Evolutionary conservation across 2,888 invertebrate species (phyloP), one percentile per base, ranked within the genome.

Genomic region (Lasioglossum morio): DNA sequence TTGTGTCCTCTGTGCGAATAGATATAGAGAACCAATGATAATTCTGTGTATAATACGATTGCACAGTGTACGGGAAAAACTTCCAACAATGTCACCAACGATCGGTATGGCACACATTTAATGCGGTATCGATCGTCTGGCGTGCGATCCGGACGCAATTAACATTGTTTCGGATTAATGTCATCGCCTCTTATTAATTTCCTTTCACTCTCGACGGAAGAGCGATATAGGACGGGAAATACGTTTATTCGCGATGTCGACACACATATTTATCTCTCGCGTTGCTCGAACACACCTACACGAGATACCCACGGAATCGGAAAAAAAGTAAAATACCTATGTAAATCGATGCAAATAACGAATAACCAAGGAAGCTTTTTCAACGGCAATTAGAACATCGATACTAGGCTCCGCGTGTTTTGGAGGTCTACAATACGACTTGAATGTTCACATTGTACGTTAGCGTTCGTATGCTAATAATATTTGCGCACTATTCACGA

Each of bases 81-180:
- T 57, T 57, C 57, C 3, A 12, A 69, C 23, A 77, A 77, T 48
- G 84, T 77, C 46, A 40, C 12, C 37, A 27, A 4, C 40, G 48
- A 12, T 37, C 16, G 30, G 19, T 23, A 43, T 43, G 34, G 16
- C 27, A 43, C 30, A 76, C 40, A 70, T 57, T 57, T 46, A 30
- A 34, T 66, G 23, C 16, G 19, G 23, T 30, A 57, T n/a, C n/a
- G 57, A 19, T 16, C 34, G 16, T 16, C 30, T 27, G 16, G n/a
- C 40, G 19, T 7, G 48, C 34, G 75, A 60, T 70, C 84, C 77
- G 60, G 84, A 23, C 16, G 7, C 2, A 14, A 73, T n/a, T 30
- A 57, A 76, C 79, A 76, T 75, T 40, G 60, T 69, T 85, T 79
- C 48, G n/a, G 53, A 76, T 76, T 60, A 79, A 72, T 83, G 53